A percentile compares a stretch with the other conserved stretches of the same genome.
phyloP scores from a whole-genome alignment of 2,797 vertebrate genomes.

The Aulostomus chinensis region DNA sequence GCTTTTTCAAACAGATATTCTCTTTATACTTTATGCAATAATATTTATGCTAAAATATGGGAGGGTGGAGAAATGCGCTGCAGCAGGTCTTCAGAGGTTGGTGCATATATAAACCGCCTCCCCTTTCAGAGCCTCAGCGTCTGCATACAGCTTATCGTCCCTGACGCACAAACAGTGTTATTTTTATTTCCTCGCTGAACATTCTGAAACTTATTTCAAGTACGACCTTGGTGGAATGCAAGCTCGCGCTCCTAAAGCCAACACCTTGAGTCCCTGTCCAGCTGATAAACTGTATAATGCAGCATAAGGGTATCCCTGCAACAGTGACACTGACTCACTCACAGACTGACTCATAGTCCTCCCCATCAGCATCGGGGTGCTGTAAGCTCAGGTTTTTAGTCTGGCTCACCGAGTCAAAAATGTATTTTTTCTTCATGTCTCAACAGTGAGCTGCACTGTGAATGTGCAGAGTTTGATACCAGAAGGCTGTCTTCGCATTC shows the following conservation, averaged over 20 bases:
- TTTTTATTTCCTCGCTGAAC: conserved; percentile 2
- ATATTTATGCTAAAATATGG: conserved; percentile 2
- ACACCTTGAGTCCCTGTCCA: conserved; percentile 54
- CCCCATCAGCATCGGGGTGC: conserved; percentile 25
- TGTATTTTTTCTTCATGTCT: no score
- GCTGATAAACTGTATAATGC: conserved; percentile 31
- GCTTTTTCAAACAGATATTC: not conserved
- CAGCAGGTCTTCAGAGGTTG: no score
- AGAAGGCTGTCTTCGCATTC: no score
- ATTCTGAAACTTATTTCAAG: conserved; percentile 27
- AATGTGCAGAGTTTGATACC: no score
- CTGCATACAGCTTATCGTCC: conserved; percentile 1
- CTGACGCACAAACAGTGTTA: conserved; percentile 5
- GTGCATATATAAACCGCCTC: not conserved
- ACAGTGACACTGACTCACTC: conserved; percentile 55
- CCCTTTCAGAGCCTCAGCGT: no score
- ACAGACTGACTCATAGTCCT: conserved; percentile 51
- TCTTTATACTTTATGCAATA: not conserved
- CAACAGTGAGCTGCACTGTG: no score
- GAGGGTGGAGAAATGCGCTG: conserved; percentile 4
- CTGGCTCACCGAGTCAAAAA: no score
- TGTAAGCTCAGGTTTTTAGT: no score
- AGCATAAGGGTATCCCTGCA: conserved; percentile 57
- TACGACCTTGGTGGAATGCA: conserved; percentile 49
- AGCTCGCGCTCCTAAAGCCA: conserved; percentile 28